These are phyloP conservation scores for Aporrectodea caliginosa DNA, from an alignment of 1,140 invertebrate genomes.

Conservation along the genomic window DNA sequence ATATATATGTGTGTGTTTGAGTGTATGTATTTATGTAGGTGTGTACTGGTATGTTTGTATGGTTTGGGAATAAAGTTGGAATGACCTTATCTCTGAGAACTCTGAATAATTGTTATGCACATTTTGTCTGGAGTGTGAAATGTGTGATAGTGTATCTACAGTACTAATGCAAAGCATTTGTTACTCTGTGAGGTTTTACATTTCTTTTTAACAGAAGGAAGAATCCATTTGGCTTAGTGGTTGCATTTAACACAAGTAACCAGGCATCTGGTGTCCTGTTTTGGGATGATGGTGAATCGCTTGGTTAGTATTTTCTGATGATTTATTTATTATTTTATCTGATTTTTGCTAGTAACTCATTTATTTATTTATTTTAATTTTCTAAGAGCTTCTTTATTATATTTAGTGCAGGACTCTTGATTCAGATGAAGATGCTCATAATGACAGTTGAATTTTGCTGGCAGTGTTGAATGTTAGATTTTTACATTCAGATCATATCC, in stretches of 20 bases:
- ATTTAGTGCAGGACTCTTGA: too few relatives aligned
- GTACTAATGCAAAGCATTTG: background rate
- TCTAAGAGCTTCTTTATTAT: too few relatives aligned
- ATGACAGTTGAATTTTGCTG: too few relatives aligned
- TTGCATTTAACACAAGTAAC: background rate
- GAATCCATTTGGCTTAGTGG: slow-evolving; percentile 6
- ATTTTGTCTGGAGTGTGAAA: background rate
- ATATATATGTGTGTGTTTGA: too few relatives aligned
- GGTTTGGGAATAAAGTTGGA: background rate
- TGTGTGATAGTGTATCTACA: background rate
- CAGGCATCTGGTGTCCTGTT: slow-evolving; percentile 10
- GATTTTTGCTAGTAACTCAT: too few relatives aligned
- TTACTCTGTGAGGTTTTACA: background rate
- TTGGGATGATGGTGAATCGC: slow-evolving; percentile 23
- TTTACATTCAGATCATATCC: too few relatives aligned
- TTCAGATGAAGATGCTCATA: too few relatives aligned
- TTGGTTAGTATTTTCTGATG: slow-evolving; percentile 31
- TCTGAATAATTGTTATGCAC: background rate
- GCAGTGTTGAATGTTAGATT: too few relatives aligned
- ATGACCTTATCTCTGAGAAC: background rate
- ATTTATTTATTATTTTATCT: too few relatives aligned
- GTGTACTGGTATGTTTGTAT: background rate
- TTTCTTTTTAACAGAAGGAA: slow-evolving; percentile 4
- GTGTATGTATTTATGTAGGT: background rate
- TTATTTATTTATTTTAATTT: too few relatives aligned